Evolutionary conservation across 2,888 invertebrate species (phyloP).

Genomic region (Scotopteryx bipunctaria): DNA sequence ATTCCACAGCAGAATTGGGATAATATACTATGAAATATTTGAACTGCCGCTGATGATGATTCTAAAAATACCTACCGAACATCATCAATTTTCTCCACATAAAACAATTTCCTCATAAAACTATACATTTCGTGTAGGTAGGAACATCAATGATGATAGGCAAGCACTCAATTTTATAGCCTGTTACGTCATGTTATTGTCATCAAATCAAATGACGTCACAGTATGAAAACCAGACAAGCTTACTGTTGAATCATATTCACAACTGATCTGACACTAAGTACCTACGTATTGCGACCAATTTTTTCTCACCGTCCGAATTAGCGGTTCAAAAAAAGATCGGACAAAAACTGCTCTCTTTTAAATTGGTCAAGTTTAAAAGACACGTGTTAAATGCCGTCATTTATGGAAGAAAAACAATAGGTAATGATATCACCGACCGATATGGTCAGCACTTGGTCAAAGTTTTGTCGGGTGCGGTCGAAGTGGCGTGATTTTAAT

Average conservation of each 20-base stretch:
- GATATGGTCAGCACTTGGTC: conserved; percentile 44
- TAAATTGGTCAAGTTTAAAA: conserved; percentile 58
- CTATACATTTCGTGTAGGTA: not conserved
- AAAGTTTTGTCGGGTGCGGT: conserved; percentile 32
- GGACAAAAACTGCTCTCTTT: conserved; percentile 62
- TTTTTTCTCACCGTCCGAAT: conserved; percentile 44
- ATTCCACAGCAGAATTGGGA: too few species aligned
- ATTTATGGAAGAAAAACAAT: conserved; percentile 62
- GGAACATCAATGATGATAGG: too few species aligned
- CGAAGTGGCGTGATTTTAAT: conserved; percentile 9
- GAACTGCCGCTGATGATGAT: not conserved
- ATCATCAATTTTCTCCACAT: not conserved
- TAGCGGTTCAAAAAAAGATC: conserved; percentile 43
- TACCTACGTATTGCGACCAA: conserved; percentile 36
- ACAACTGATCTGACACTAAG: conserved; percentile 36
- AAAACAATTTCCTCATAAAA: not conserved
- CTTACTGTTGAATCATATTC: conserved; percentile 48
- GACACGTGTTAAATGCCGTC: conserved; percentile 68
- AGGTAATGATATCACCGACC: conserved; percentile 66
- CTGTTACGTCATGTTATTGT: conserved; percentile 23
- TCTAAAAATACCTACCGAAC: not conserved
- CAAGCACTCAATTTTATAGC: not conserved
- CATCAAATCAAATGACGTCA: conserved; percentile 24
- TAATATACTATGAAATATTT: too few species aligned
- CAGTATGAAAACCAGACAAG: conserved; percentile 26